Conservation (phyloP, 2,888 invertebrate genomes). For the Tenthredo amoena region DNA sequence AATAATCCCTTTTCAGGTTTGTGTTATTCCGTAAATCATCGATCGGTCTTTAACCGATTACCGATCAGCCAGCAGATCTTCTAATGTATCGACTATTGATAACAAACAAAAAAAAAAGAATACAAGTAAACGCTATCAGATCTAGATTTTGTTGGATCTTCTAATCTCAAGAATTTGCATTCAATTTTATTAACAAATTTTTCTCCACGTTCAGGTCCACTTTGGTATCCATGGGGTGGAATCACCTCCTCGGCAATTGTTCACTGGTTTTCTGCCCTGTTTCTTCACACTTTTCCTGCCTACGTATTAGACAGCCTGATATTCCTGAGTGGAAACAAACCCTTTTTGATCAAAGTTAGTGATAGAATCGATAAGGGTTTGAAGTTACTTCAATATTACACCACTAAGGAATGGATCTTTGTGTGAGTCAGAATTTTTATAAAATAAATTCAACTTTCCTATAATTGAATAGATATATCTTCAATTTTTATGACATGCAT, state of each 20-base stretch:
- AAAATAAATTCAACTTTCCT: neutral
- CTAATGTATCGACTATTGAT: neutral
- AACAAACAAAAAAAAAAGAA: neutral
- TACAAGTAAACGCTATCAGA: neutral
- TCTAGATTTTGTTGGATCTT: neutral
- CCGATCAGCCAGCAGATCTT: neutral
- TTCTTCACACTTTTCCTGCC: constrained; percentile 89
- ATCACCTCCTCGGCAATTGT: constrained; percentile 84
- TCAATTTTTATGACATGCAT: neutral
- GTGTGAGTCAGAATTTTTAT: constrained; percentile 64
- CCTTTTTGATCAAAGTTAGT: constrained; percentile 86
- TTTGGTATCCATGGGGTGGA: constrained; percentile 83
- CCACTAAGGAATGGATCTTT: constrained; percentile 90
- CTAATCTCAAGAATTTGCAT: neutral
- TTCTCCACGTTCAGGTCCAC: constrained; percentile 63
- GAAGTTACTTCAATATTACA: constrained; percentile 88
- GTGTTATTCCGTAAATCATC: neutral
- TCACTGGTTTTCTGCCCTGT: constrained; percentile 84
- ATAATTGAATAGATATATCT: neutral
- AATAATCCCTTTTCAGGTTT: constrained; percentile 81
- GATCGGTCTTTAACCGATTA: constrained; percentile 11
- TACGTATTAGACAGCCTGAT: constrained; percentile 87
- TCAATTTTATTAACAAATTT: neutral
- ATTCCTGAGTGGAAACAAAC: constrained; percentile 85
- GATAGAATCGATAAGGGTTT: constrained; percentile 83